Evolutionary conservation across 2,888 invertebrate species (phyloP), one percentile per base, ranked within the genome.

Genomic region (Achlya flavicornis): DNA sequence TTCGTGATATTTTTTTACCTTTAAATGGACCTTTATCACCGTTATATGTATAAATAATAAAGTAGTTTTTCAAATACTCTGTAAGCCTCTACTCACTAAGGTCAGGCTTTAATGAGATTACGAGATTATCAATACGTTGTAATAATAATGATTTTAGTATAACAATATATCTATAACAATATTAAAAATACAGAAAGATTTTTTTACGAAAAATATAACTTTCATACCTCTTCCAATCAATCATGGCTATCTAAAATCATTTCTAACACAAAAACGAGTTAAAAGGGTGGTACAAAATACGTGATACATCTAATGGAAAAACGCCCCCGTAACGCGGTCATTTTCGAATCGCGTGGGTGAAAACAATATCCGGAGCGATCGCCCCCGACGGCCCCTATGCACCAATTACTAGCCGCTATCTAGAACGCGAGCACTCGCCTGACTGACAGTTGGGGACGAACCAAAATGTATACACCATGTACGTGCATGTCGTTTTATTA

Each of bases 331-430:
- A 53, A 53, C 71, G 46, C 71, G 65, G 73, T 70, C 70, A 73
- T 79, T 84, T 83, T 76, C 72, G 69, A 83, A 78, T 84, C 73
- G 85, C 82, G 79, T 83, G 79, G 76, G 76, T 74, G 79, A 75
- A 77, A 76, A 84, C 84, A 88, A 89, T 88, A 88, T 85, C 83
- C 84, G 81, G 66, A 72, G 69, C 69, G 70, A 78, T 79, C 73
- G 75, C 67, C 66, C 69, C 66, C 65, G 66, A 64, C 62, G 66
- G 67, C 66, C 69, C 66, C 65, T 66, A 64, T 62, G 66, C 64
- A 62, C 77, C 81, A 78, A 83, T 85, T 82, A 87, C 81, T 74
- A 58, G 62, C 16, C 66, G 63, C 67, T 73, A 71, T 74, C 64
- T 68, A 60, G 67, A 58, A 58, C 63, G 58, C 58, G 35, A 59